Evolutionary conservation across 2,888 invertebrate species (phyloP), one percentile per base, ranked within the genome.

Genomic region (Sphecodes monilicornis): DNA sequence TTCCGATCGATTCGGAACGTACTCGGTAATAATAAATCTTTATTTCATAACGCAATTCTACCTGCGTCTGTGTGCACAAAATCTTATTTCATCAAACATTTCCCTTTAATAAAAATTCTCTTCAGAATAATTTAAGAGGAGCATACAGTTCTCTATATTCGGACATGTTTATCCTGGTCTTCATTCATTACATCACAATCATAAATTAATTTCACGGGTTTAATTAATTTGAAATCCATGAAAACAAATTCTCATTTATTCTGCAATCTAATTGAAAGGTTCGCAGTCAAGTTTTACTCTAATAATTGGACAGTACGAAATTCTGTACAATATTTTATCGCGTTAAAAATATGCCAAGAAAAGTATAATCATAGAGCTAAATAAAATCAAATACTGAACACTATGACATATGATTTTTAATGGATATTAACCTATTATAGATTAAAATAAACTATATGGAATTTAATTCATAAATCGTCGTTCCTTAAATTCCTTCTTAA

Each of bases 1-100:
- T 79, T 84, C 82, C 50, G 41, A 70, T 36, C n/a, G 29, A 50
- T 26, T 3, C 32, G 18, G 18, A 36, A 71, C 66, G 57, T 29
- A 46, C 16, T 18, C 70, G 32, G 18, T 36, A 18, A 36, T 22
- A 66, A n/a, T n/a, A 50, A 66, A 32, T 66, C 22, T 60, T 29
- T 26, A 29, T 29, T 29, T 60, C 60, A 2, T 29, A n/a, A 6
- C 3, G 13, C 60, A 3, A 6, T 66, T 32, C 36, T 1, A 32
- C 64, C 18, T 18, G 36, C 1, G 29, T 26, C 26, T 4, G 13
- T 16, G 29, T 8, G 26, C 16, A 60, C 60, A 1, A 29, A 0
- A 29, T 29, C 5, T 29, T n/a, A n/a, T 22, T 6, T 50, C 6
- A 4, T 18, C 11, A 2, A 16, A 16, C 16, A 16, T 60, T 29